Base-by-base conservation (phyloP, 92 coral and sea anemone species). In the Porites lobata region DNA sequence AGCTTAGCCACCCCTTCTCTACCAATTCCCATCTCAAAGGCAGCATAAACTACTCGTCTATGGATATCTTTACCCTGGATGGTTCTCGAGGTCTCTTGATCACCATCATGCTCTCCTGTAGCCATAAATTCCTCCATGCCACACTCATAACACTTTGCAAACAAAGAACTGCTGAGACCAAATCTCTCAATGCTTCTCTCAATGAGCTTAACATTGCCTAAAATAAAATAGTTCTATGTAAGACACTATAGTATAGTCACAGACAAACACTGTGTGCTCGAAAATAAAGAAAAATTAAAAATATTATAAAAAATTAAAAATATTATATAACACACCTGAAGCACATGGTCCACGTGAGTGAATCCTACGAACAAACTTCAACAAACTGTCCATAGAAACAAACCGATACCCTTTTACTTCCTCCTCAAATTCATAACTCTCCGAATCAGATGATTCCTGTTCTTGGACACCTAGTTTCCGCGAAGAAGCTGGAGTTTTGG, bases 1-100 rank as follows among this genome's bases (percentile, higher is more conserved):
- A 85, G 76, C 76, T 79, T 85, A 65, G 91, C 87, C 53, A 90
- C 68, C 63, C 94, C 94, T 81, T 91, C 88, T 70, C 76, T 91
- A 38, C 88, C 83, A 63, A 79, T 38, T 24, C 93, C 86, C 81
- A 80, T 75, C 76, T 86, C 87, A 86, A 50, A 72, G 14, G 87
- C 26, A 75, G 86, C 90, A 76, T 61, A 72, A 7, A 79, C 80
- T 20, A 80, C 67, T 62, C 88, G 26, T 53, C 91, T 73, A 72
- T 81, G 86, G 7, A 91, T 77, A 69, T 81, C 88, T 47, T 91
- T 91, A 1, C 91, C 94, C 69, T 91, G 93, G 17, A 61, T 76
- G 69, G 93, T 76, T 70, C 87, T 90, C 38, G 91, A 91, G 50
- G 32, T 20, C 20, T 53, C 63, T 58, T 91, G 84, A 74, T 57